Base-by-base conservation (phyloP, 2,888 invertebrate species). In the Ophion ellenae region DNA sequence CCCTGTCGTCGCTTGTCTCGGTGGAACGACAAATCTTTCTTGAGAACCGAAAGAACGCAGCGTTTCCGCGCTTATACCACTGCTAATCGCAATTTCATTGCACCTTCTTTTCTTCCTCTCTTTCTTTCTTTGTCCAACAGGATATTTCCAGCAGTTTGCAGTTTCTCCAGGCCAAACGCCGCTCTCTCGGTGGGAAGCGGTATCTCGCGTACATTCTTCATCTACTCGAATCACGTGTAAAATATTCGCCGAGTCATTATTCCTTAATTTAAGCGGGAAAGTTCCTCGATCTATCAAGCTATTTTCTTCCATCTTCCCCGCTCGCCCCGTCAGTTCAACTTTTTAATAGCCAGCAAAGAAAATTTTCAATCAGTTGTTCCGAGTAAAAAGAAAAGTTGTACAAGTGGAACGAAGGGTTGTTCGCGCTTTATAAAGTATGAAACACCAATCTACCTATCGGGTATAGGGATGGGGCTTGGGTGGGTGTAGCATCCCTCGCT, bases 61-160 rank as follows among this genome's bases (percentile, higher is more conserved):
- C 78, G 84, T 82, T 64, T 32, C 83, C 81, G 0, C 83, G 81
- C 80, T 78, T 32, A 47, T 87, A 83, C 75, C 74, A 77, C 80
- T 83, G 88, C 88, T 91, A 91, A 92, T 91, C 90, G 89, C 89
- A 91, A 90, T 91, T 90, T 89, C 89, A 90, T 91, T 90, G 90
- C 90, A 45, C 9, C 89, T 88, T 89, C 88, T 89, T 90, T 89
- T 89, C 88, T 73, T 67, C 63, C 67, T 59, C 64, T 75, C 32
- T 57, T 4, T 53, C 28, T 81, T 63, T 28, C 14, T 24, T 40
- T 17, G 40, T 24, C 61, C 32, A 6, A 14, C 47, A 7, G 28
- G 7, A 40, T 59, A 53, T 77, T 24, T 24, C 64, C 32, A 47
- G 11, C 74, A 47, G 40, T 45, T 53, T n/a, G n/a, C 36, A 32